Conservation (phyloP, 2,797 vertebrate species). For the Bovichtus diacanthus region DNA sequence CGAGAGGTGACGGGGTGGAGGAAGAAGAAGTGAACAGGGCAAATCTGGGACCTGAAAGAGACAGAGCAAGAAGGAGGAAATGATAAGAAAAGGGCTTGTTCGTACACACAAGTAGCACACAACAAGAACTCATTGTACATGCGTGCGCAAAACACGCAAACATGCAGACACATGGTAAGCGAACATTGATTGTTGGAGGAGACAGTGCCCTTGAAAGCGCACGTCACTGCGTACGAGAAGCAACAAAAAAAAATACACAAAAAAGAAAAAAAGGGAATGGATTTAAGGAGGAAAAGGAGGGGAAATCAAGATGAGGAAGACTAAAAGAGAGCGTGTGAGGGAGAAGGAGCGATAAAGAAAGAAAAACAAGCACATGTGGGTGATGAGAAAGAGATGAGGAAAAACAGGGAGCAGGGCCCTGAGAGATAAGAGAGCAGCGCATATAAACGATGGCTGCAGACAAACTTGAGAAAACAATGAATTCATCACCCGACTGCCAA, state of each 20-base stretch:
- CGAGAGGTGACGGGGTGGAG: not conserved
- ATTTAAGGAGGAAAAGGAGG: not conserved
- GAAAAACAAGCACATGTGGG: conserved; percentile 1
- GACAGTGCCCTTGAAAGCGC: conserved; percentile 30
- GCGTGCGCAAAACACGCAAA: not conserved
- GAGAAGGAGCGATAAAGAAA: conserved; percentile 5
- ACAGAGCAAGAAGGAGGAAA: conserved; percentile 35
- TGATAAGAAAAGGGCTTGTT: conserved; percentile 34
- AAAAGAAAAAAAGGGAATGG: not conserved
- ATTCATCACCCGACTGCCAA: conserved; percentile 82
- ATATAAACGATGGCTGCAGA: conserved; percentile 74
- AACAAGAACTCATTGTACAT: not conserved
- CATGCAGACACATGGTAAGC: conserved; percentile 13
- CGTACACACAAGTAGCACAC: not conserved
- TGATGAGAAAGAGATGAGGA: conserved; percentile 49
- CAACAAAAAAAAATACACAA: conserved; percentile 19
- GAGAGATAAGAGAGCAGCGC: conserved; percentile 62
- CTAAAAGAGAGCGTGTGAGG: not conserved
- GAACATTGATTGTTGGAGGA: conserved; percentile 40
- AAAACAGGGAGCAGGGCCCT: conserved; percentile 37
- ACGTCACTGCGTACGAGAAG: conserved; percentile 10
- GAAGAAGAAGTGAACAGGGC: not conserved
- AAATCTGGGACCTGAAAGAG: conserved; percentile 57
- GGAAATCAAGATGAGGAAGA: not conserved
- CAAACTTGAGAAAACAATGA: conserved; percentile 79